Conservation (phyloP, 1,140 invertebrate genomes). For the Pollicipes pollicipes region DNA sequence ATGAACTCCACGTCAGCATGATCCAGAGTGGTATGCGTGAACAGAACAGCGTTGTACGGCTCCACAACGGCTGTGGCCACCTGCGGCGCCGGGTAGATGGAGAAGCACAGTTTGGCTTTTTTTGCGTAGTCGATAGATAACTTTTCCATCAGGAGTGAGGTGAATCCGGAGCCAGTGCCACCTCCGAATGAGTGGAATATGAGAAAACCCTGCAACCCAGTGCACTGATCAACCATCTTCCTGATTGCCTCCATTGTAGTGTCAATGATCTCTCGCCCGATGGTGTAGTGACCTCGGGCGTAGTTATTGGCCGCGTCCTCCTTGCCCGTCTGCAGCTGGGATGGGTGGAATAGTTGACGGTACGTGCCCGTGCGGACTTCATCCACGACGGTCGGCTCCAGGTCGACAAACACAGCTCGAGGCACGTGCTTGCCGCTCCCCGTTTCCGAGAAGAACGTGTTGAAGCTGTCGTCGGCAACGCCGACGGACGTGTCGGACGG, state of each 20-base stretch:
- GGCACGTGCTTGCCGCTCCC: constrained; percentile 29
- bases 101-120: constrained; percentile 39
- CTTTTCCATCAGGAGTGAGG: constrained; percentile 34
- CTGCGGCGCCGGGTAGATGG: constrained; percentile 34
- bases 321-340: constrained; percentile 65
- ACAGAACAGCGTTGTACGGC: constrained; percentile 47
- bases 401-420: constrained; percentile 48
- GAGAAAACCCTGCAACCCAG: constrained; percentile 49
- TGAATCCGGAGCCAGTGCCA: constrained; percentile 35
- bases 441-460: constrained; percentile 33
- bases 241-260: constrained; percentile 33
- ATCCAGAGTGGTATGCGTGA: constrained; percentile 46
- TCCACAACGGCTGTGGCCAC: constrained; percentile 46
- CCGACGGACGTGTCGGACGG: constrained; percentile 43
- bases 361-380: constrained; percentile 67
- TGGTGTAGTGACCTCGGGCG: constrained; percentile 42
- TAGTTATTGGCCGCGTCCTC: constrained; percentile 51
- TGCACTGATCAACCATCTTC: constrained; percentile 53
- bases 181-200: constrained; percentile 36
- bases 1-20: constrained; percentile 49
- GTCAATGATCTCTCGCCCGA: constrained; percentile 40
- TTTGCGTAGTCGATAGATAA: constrained; percentile 36
- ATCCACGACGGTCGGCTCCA: constrained; percentile 72
- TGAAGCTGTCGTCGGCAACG: constrained; percentile 32
- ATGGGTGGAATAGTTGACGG: constrained; percentile 65